Percentiles rank a stretch among this genome's conserved stretches.
These are phyloP conservation scores for Labeo catla DNA, from an alignment of 2,113 vertebrate genomes.

Conservation along the genomic window DNA sequence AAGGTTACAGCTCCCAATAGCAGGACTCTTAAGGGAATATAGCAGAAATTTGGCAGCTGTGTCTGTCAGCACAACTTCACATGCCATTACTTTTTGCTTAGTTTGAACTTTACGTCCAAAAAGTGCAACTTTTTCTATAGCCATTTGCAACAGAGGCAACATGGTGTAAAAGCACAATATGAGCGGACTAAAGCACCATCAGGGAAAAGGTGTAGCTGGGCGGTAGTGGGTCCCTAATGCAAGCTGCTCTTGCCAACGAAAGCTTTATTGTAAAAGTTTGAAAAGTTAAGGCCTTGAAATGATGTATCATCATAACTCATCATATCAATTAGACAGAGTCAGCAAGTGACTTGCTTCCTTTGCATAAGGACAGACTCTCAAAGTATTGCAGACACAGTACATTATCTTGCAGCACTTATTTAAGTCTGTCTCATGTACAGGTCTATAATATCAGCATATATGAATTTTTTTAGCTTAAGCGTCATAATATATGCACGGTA, in stretches of 20 bases:
- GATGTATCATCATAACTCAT: slow-evolving; percentile 41
- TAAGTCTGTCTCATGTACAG: not conserved
- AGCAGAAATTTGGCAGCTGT: slow-evolving; percentile 72
- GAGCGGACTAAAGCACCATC: slow-evolving; percentile 6
- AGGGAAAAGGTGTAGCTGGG: slow-evolving; percentile 26
- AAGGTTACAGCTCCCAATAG: slow-evolving; percentile 66
- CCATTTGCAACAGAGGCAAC: slow-evolving; percentile 36
- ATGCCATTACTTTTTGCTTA: slow-evolving; percentile 82
- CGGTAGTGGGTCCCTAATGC: slow-evolving; percentile 13
- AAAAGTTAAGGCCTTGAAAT: slow-evolving; percentile 31
- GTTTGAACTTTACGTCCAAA: slow-evolving; percentile 75
- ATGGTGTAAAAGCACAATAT: slow-evolving; percentile 17
- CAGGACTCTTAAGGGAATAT: slow-evolving; percentile 67
- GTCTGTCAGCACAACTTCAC: slow-evolving; percentile 81
- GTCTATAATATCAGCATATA: not conserved
- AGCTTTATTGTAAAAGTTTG: slow-evolving; percentile 42
- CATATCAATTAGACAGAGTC: slow-evolving; percentile 45
- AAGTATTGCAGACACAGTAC: slow-evolving; percentile 46
- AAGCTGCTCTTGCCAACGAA: slow-evolving; percentile 29
- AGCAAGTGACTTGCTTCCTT: slow-evolving; percentile 47
- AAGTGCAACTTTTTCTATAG: slow-evolving; percentile 69
- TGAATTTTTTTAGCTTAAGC: not conserved
- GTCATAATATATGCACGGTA: not conserved
- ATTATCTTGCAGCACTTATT: slow-evolving; percentile 19
- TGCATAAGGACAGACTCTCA: slow-evolving; percentile 40